A percentile compares a stretch with the other conserved stretches of the same genome.
These are phyloP conservation scores for Andricus curvator DNA, from an alignment of 2,888 invertebrate species.

Conservation along the genomic window DNA sequence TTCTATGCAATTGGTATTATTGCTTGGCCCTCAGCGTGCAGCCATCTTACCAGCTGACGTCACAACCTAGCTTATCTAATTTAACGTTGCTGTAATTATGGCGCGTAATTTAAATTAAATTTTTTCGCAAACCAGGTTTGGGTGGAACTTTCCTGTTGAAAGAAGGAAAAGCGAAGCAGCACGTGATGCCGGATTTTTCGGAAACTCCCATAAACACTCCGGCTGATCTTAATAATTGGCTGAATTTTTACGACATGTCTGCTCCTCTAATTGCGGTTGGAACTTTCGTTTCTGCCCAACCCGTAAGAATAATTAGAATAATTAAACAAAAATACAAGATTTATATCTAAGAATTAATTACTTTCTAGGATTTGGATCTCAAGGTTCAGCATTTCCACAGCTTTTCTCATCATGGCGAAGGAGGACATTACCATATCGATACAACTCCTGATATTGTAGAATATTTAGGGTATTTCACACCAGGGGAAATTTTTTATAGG, in stretches of 20 bases:
- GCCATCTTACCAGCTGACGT: no score
- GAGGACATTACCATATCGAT: constrained; percentile 98
- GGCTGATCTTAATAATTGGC: constrained; percentile 90
- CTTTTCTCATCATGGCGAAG: constrained; percentile 89
- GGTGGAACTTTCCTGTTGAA: constrained; percentile 94
- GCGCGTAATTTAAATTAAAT: neutral
- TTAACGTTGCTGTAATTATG: neutral
- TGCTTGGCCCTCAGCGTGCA: no score
- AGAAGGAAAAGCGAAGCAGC: constrained; percentile 91
- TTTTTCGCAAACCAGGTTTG: constrained; percentile 81
- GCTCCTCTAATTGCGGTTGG: constrained; percentile 94
- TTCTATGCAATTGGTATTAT: no score
- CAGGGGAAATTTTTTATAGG: constrained; percentile 86
- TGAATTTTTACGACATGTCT: constrained; percentile 93
- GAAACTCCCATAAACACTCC: constrained; percentile 78
- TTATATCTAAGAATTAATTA: neutral
- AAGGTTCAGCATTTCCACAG: constrained; percentile 98
- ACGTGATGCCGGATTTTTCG: constrained; percentile 98
- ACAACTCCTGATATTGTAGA: constrained; percentile 92
- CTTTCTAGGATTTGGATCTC: constrained; percentile 89
- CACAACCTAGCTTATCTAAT: no score
- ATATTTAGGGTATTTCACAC: constrained; percentile 94
- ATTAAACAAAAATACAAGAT: constrained; percentile 1
- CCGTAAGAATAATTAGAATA: constrained; percentile 80
- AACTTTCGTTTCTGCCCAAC: constrained; percentile 91